Base-by-base conservation (phyloP, 2,113 vertebrate species). In the Oenanthe melanoleuca region DNA sequence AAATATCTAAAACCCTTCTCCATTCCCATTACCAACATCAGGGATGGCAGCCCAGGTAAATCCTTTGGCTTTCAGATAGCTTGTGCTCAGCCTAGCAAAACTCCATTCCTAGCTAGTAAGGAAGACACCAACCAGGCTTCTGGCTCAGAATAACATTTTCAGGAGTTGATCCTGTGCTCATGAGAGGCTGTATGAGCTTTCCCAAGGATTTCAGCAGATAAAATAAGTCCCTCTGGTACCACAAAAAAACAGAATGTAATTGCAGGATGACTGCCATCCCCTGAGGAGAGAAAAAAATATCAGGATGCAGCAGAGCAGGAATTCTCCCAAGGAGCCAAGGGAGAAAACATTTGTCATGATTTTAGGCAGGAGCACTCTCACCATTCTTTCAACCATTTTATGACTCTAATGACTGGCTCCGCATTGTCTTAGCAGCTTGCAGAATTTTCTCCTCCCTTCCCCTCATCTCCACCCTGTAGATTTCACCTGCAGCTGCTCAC, bases 381-480 rank as follows among this genome's bases (percentile, higher is more conserved):
- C 31, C 31, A 69, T 94, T 79, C 85, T 92, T 94, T 88, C 45
- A 57, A 45, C 17, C 28, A 28, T 65, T 89, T 72, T 42, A 67
- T 33, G 14, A 61, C 29, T 89, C 75, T 80, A 91, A 75, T 53
- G 23, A 65, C 53, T 37, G 19, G 23, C 10, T 75, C 79, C 55
- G 86, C 64, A 47, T 56, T 71, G 60, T 64, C 37, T 89, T 87
- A 78, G 64, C 29, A 77, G 56, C 26, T 42, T 15, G 17, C 25
- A 93, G 79, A 74, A 73, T 90, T 93, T 83, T 88, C 50, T 86
- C 42, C 38, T 86, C 82, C 42, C 55, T 91, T 77, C 33, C n/a
- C 26, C 60, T 92, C 52, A 28, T 59, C 50, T 83, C 37, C 60
- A 66, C 28, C 60, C 79, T 26, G 38, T 92, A 92, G 84, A 73